Evolutionary conservation across 2,888 invertebrate genomes (phyloP).

Genomic region (Escarpia spicata): DNA sequence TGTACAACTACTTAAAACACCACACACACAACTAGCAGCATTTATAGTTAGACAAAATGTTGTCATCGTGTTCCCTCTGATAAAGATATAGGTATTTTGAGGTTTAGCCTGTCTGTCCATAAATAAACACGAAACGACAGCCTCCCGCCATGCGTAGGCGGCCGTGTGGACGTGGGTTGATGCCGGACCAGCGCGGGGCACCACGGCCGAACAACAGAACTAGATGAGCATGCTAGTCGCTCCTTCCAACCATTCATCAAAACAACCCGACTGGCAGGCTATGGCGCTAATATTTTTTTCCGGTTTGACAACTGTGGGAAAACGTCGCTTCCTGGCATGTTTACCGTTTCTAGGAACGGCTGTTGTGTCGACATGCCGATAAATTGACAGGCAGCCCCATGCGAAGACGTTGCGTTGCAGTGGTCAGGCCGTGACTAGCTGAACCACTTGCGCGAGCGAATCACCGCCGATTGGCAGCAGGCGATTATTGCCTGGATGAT

Average conservation of each 20-base stretch:
- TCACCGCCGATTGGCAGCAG: slow-evolving; percentile 2
- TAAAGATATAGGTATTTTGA: not conserved
- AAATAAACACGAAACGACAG: not conserved
- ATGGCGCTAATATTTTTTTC: not conserved
- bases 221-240: not conserved
- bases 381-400: not conserved
- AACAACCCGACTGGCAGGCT: not conserved
- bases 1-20: not conserved
- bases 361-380: not conserved
- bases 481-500: not conserved
- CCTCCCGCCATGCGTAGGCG: not conserved
- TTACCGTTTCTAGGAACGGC: slow-evolving; percentile 11
- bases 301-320: slow-evolving; percentile 13
- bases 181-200: not conserved
- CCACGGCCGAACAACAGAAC: not conserved
- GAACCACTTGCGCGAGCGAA: not conserved
- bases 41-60: not conserved
- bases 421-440: not conserved
- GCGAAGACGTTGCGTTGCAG: not conserved
- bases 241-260: not conserved
- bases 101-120: not conserved
- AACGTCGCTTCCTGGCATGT: not conserved
- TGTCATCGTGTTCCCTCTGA: not conserved
- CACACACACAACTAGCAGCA: not conserved
- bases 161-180: not conserved